Evolutionary conservation across 2,113 vertebrate species (phyloP).

Genomic region (Pseudolaguvia tuberculata): DNA sequence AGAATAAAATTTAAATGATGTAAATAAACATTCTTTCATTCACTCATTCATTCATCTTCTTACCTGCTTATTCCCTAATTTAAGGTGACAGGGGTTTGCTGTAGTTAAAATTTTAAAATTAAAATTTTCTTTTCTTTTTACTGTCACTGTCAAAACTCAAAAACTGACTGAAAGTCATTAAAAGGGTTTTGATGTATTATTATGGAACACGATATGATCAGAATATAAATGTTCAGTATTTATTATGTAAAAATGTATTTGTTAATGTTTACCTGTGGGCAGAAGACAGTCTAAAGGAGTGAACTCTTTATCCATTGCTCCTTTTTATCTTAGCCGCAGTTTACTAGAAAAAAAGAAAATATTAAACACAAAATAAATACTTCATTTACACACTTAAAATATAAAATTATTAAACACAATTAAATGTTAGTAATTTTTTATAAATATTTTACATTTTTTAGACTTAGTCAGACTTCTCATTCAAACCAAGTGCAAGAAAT

Average conservation of each 20-base stretch:
- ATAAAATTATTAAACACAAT: not conserved
- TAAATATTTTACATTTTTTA: no score
- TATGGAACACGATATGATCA: not conserved
- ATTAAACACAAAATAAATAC: not conserved
- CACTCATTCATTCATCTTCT: no score
- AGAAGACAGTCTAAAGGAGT: constrained; percentile 70
- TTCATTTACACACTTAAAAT: not conserved
- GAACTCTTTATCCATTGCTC: constrained; percentile 64
- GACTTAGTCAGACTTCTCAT: not conserved
- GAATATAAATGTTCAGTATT: not conserved
- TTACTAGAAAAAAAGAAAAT: constrained; percentile 40
- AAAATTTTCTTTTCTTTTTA: no score
- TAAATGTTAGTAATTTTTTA: not conserved
- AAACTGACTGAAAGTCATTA: not conserved
- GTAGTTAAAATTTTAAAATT: no score
- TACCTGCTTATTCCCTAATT: no score
- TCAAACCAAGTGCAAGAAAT: not conserved
- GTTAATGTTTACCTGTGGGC: constrained; percentile 60
- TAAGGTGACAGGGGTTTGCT: no score
- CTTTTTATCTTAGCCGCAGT: constrained; percentile 44
- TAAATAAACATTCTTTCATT: no score
- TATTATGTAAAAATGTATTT: not conserved
- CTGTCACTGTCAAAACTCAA: not conserved
- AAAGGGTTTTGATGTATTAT: not conserved
- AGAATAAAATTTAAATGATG: no score